A percentile compares a stretch with the other conserved stretches of the same genome.
Conservation (phyloP, 2,888 invertebrate species). For the Troilus luridus region DNA sequence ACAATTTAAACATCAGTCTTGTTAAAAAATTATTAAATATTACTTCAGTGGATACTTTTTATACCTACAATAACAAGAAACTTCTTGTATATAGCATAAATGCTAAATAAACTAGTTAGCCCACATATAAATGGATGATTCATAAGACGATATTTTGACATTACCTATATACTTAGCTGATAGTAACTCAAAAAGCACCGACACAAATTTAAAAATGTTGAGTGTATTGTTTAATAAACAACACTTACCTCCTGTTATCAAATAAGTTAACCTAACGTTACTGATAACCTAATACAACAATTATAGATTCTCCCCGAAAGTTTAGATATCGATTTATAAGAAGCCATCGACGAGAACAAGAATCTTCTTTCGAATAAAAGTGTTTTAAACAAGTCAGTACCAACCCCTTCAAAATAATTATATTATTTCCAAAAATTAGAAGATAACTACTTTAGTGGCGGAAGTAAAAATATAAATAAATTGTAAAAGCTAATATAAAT, state of each 20-base stretch:
- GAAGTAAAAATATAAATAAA: neutral
- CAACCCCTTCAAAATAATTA: constrained; percentile 48
- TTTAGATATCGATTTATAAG: constrained; percentile 43
- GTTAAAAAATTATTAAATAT: neutral
- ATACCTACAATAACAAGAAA: neutral
- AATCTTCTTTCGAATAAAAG: constrained; percentile 14
- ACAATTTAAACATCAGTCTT: neutral
- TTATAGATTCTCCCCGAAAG: constrained; percentile 26
- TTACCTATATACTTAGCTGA: neutral
- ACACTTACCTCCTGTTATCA: constrained; percentile 15
- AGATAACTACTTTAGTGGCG: too few relatives aligned
- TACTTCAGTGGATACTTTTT: neutral
- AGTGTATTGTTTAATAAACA: neutral
- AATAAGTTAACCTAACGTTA: neutral
- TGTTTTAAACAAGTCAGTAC: constrained; percentile 26
- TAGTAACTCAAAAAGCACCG: neutral
- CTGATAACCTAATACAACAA: constrained; percentile 18
- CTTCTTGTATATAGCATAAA: neutral
- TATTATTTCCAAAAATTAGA: neutral
- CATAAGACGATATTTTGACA: neutral
- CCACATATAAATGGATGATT: neutral
- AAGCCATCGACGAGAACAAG: constrained; percentile 38
- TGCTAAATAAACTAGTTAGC: neutral
- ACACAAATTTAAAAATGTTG: neutral
- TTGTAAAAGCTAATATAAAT: neutral